Conservation (phyloP, 2,888 invertebrate genomes). For the Litoditis marina region DNA sequence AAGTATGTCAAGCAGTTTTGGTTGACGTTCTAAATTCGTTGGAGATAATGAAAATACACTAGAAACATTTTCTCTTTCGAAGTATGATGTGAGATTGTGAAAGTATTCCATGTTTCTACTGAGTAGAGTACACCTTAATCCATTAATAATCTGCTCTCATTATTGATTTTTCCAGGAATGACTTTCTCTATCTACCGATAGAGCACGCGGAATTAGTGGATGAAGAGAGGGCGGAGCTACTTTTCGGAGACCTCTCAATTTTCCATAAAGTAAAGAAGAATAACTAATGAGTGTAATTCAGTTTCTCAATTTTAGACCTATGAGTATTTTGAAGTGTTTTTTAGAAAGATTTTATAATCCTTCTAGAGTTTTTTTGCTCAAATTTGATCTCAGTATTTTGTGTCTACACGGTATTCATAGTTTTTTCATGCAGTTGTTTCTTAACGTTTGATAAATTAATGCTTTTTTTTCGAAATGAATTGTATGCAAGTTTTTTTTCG, state of each 20-base stretch:
- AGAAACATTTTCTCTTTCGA: no score
- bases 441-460: not conserved
- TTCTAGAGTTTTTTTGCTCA: not conserved
- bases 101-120: no score
- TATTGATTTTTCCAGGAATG: constrained; percentile 13
- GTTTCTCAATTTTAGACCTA: not conserved
- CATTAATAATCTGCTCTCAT: not conserved
- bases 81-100: no score
- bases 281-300: not conserved
- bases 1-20: no score
- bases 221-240: constrained; percentile 24
- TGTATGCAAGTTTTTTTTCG: not conserved
- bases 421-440: not conserved
- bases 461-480: not conserved
- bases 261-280: no score
- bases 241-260: constrained; percentile 41
- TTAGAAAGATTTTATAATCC: no score
- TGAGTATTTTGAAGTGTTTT: not conserved
- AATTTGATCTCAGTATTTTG: not conserved
- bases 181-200: constrained; percentile 30
- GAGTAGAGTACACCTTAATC: no score
- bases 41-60: no score
- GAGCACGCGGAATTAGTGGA: constrained; percentile 36
- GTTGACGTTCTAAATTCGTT: no score
- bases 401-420: no score